Percentiles rank a stretch among this genome's conserved stretches.
These are phyloP conservation scores for Linnaemya tessellans DNA, from an alignment of 2,888 invertebrate species.

Conservation along the genomic window DNA sequence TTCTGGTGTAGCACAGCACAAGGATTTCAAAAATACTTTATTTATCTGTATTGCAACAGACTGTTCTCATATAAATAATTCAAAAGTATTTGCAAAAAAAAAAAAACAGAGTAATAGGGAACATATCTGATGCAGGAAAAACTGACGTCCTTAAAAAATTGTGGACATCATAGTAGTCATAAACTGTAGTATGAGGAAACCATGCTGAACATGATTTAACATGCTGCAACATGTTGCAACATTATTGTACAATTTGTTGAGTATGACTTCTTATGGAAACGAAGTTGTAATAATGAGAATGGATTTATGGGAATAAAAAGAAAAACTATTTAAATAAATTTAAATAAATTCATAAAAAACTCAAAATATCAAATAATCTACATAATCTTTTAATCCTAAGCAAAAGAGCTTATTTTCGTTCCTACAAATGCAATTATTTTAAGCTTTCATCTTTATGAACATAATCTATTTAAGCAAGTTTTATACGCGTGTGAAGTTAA, in stretches of 20 bases:
- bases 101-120: background rate
- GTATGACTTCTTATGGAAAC: slow-evolving; percentile 16
- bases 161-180: slow-evolving; percentile 15
- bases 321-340: background rate
- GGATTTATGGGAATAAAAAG: background rate
- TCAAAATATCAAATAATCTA: no score
- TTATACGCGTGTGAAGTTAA: no score
- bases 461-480: no score
- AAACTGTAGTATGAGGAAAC: slow-evolving; percentile 22
- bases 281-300: background rate
- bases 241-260: background rate
- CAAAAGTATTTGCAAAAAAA: background rate
- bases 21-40: background rate
- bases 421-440: no score
- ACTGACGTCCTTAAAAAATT: background rate
- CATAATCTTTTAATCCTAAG: background rate
- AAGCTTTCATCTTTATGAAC: no score
- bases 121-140: background rate
- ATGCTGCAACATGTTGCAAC: slow-evolving; percentile 33
- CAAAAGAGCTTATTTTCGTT: no score
- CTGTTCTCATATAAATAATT: background rate
- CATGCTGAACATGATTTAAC: background rate
- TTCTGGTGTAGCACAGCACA: background rate
- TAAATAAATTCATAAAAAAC: no score
- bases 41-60: background rate